Percentiles rank a stretch among this genome's conserved stretches.
phyloP scores from a whole-genome alignment of 2,113 vertebrate species.

The Corythaeola cristata region DNA sequence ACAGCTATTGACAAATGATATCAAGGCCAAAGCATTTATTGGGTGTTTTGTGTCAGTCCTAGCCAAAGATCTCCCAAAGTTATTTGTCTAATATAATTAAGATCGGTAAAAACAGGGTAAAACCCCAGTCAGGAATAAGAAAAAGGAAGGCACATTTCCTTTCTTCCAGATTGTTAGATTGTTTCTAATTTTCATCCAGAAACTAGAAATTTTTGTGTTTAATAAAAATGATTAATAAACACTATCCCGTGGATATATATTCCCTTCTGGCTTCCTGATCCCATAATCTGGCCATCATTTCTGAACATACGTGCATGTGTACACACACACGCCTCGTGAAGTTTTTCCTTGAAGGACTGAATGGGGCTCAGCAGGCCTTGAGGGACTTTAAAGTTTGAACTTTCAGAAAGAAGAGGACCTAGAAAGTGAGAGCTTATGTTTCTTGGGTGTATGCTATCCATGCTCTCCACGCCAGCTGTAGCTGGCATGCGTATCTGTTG shows the following conservation, averaged over 20 bases:
- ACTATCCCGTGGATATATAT: neutral
- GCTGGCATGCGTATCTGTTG: neutral
- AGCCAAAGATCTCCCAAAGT: neutral
- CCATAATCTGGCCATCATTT: neutral
- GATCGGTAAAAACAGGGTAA: neutral
- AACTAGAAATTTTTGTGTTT: neutral
- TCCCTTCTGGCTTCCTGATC: neutral
- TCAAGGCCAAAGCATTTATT: neutral
- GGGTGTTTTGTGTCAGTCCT: neutral
- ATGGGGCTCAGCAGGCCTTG: neutral
- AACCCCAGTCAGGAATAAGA: neutral
- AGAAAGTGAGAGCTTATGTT: neutral
- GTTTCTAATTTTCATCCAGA: neutral
- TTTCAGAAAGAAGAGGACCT: neutral
- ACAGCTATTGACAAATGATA: neutral
- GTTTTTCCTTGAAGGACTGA: neutral
- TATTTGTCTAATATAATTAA: neutral
- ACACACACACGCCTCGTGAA: fast-evolving
- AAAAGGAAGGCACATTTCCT: neutral
- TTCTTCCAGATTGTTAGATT: neutral
- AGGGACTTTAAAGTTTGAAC: neutral
- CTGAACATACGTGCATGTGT: fast-evolving
- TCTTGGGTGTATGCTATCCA: neutral
- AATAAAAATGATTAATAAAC: neutral
- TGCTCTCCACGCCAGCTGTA: neutral